Evolutionary conservation across 2,113 vertebrate species (phyloP).

Genomic region (Paratilapia polleni): DNA sequence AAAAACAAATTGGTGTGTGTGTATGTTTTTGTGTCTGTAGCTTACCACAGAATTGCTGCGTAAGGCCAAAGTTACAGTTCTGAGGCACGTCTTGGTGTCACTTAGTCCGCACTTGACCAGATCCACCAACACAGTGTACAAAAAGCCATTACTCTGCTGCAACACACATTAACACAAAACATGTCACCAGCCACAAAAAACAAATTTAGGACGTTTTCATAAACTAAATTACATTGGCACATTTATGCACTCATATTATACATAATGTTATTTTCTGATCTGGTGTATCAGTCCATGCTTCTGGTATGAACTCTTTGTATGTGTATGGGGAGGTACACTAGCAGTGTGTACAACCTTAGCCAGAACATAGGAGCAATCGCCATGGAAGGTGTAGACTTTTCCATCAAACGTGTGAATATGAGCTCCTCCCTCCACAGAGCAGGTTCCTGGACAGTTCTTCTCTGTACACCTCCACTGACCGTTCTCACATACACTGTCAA

Average conservation of each 20-base stretch:
- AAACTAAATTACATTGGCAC: neutral
- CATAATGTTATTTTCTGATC: neutral
- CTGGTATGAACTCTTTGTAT: neutral
- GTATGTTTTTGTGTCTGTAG: neutral
- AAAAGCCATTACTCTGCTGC: conserved; percentile 65
- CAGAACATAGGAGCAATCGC: conserved; percentile 76
- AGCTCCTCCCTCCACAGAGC: conserved; percentile 87
- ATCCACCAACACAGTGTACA: conserved; percentile 86
- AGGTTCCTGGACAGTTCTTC: conserved; percentile 80
- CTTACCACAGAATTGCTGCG: conserved; percentile 79
- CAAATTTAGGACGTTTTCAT: neutral
- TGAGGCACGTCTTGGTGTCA: conserved; percentile 87
- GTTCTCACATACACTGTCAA: conserved; percentile 79
- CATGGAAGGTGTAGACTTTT: conserved; percentile 82
- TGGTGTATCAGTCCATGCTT: neutral
- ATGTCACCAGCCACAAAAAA: neutral
- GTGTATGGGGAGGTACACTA: neutral
- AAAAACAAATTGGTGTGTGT: neutral
- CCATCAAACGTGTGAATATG: conserved; percentile 90
- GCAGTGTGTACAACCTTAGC: conserved; percentile 53
- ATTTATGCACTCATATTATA: neutral
- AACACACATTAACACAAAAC: conserved; percentile 10
- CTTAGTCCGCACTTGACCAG: conserved; percentile 86
- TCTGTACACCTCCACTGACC: conserved; percentile 84
- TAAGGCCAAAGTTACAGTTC: conserved; percentile 82